phyloP scores from a whole-genome alignment of 1,140 invertebrate species.

The Hestina assimilis region DNA sequence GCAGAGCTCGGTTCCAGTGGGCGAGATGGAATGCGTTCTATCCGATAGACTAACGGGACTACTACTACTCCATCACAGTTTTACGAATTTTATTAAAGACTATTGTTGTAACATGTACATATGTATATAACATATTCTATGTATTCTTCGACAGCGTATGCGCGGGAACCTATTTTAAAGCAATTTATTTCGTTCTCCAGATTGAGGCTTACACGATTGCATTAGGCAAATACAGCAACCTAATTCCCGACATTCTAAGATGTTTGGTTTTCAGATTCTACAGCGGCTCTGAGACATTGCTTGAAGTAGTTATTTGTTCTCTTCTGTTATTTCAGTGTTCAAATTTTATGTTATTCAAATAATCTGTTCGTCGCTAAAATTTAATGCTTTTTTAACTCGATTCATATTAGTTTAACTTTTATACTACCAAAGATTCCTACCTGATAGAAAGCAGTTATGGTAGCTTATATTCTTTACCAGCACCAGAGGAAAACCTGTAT shows the following conservation, averaged over 20 bases:
- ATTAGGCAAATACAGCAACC: conserved; percentile 38
- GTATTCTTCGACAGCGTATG: too few species aligned
- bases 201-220: conserved; percentile 30
- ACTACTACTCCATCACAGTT: too few species aligned
- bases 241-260: conserved; percentile 27
- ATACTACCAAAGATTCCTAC: too few species aligned
- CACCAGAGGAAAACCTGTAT: too few species aligned
- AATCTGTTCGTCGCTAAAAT: neutral
- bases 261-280: conserved; percentile 20
- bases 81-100: too few species aligned
- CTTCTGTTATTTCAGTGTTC: conserved; percentile 2
- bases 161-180: conserved; percentile 31
- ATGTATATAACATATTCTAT: too few species aligned
- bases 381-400: neutral
- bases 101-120: too few species aligned
- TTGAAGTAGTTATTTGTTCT: conserved; percentile 7
- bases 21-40: too few species aligned
- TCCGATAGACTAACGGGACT: too few species aligned
- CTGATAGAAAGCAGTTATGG: too few species aligned
- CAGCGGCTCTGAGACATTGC: conserved; percentile 1
- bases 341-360: neutral
- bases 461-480: too few species aligned
- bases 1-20: too few species aligned
- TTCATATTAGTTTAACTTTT: neutral
- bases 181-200: conserved; percentile 35